phyloP scores from a whole-genome alignment of 2,888 invertebrate genomes.

The Catotricha subobsoleta region DNA sequence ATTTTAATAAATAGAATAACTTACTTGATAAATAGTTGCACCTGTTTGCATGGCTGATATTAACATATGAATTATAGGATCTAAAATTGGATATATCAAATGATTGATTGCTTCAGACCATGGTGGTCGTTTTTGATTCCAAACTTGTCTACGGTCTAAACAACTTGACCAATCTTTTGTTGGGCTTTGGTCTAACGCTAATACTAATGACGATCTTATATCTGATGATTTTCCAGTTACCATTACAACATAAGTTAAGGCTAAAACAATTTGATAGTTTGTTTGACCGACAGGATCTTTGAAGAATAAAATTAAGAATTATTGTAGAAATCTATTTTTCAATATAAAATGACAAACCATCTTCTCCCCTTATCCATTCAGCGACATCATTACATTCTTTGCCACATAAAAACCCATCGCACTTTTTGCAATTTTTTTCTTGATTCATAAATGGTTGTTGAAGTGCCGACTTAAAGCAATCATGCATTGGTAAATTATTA shows the following conservation, averaged over 20 bases:
- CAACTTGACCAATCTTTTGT: slow-evolving; percentile 47
- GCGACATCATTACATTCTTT: slow-evolving; percentile 37
- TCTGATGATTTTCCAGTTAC: slow-evolving; percentile 44
- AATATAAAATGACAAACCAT: neutral
- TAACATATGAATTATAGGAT: slow-evolving; percentile 46
- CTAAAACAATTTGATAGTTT: slow-evolving; percentile 41
- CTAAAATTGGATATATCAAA: slow-evolving; percentile 41
- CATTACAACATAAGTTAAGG: slow-evolving; percentile 43
- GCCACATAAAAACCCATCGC: slow-evolving; percentile 53
- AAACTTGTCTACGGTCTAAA: slow-evolving; percentile 60
- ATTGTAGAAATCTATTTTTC: neutral
- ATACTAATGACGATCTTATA: slow-evolving; percentile 42
- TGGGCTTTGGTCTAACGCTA: slow-evolving; percentile 38
- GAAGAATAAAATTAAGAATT: neutral
- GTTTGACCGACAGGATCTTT: slow-evolving; percentile 29
- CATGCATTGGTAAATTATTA: slow-evolving; percentile 30
- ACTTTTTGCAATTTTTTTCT: slow-evolving; percentile 27
- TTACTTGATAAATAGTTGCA: slow-evolving; percentile 60
- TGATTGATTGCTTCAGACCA: slow-evolving; percentile 58
- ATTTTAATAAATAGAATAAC: neutral
- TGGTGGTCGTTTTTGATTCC: slow-evolving; percentile 62
- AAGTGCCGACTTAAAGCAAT: slow-evolving; percentile 25
- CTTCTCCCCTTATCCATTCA: slow-evolving; percentile 12
- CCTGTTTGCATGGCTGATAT: slow-evolving; percentile 53
- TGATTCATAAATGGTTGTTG: slow-evolving; percentile 30